Evolutionary conservation across 2,797 vertebrate genomes (phyloP).

Genomic region (Gallinago nigripennis): DNA sequence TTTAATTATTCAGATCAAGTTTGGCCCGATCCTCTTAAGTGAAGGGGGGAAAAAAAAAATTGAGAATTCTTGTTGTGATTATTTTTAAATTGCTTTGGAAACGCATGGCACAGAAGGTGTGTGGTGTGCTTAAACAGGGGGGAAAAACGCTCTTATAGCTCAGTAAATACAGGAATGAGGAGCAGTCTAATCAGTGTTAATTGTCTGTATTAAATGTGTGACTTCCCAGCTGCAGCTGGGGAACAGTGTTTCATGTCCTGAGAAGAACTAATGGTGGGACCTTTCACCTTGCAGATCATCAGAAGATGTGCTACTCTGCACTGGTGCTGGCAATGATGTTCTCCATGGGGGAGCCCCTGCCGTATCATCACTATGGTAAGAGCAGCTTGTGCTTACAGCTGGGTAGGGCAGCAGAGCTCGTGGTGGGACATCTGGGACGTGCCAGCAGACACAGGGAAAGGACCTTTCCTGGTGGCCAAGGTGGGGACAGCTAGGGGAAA

Average conservation of each 20-base stretch:
- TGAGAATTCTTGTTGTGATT: neutral
- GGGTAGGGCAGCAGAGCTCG: neutral
- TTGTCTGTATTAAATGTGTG: neutral
- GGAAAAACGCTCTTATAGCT: neutral
- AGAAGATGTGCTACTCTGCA: slow-evolving; percentile 97
- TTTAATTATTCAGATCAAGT: slow-evolving; percentile 39
- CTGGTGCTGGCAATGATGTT: slow-evolving; percentile 96
- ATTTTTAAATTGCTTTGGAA: slow-evolving; percentile 50
- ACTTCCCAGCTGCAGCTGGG: neutral
- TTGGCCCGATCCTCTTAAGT: slow-evolving; percentile 8
- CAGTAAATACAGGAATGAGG: neutral
- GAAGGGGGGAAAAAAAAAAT: neutral
- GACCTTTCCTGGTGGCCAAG: neutral
- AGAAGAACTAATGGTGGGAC: neutral
- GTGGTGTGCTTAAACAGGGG: neutral
- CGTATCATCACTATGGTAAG: slow-evolving; percentile 97
- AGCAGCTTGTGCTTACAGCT: neutral
- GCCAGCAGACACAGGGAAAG: neutral
- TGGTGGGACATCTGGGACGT: neutral
- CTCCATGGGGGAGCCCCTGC: slow-evolving; percentile 95
- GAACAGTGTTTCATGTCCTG: neutral
- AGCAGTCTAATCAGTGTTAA: neutral
- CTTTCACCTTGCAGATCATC: slow-evolving; percentile 84
- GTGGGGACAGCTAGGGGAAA: neutral
- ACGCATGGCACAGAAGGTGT: neutral